Percentiles rank a stretch among this genome's conserved stretches.
phyloP scores from a whole-genome alignment of 2,113 vertebrate genomes.

The Corydoras sp. region DNA sequence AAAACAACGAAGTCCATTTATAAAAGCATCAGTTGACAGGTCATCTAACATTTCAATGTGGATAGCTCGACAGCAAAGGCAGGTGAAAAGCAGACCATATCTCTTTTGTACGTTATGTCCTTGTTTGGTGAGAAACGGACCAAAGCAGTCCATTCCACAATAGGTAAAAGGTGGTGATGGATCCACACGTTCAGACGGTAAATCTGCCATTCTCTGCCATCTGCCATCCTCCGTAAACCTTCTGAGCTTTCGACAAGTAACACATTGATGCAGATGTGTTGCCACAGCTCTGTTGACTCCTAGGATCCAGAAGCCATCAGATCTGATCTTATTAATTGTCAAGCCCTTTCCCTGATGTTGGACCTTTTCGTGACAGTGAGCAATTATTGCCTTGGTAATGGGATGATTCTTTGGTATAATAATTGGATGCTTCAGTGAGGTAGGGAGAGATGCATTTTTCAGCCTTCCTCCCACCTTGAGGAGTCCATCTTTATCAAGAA shows the following conservation, averaged over 20 bases:
- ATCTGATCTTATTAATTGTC: too few relatives aligned
- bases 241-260: slow-evolving; percentile 3
- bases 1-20: background rate
- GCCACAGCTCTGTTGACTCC: background rate
- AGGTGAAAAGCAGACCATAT: slow-evolving; percentile 15
- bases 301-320: slow-evolving; percentile 8
- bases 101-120: slow-evolving; percentile 10
- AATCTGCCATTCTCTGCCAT: slow-evolving; percentile 24
- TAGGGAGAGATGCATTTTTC: background rate
- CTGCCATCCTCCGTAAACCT: slow-evolving; percentile 6
- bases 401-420: background rate
- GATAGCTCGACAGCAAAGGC: background rate
- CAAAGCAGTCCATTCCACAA: slow-evolving; percentile 9
- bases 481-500: too few relatives aligned
- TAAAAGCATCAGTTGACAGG: slow-evolving; percentile 4
- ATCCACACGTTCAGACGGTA: background rate
- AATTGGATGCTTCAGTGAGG: background rate
- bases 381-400: background rate
- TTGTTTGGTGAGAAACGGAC: slow-evolving; percentile 7
- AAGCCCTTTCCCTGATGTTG: background rate
- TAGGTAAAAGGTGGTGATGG: background rate
- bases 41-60: slow-evolving; percentile 25
- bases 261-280: slow-evolving; percentile 3
- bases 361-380: background rate
- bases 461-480: background rate